Base-by-base conservation (phyloP, 2,113 vertebrate species). In the Hippopotamus amphibius region DNA sequence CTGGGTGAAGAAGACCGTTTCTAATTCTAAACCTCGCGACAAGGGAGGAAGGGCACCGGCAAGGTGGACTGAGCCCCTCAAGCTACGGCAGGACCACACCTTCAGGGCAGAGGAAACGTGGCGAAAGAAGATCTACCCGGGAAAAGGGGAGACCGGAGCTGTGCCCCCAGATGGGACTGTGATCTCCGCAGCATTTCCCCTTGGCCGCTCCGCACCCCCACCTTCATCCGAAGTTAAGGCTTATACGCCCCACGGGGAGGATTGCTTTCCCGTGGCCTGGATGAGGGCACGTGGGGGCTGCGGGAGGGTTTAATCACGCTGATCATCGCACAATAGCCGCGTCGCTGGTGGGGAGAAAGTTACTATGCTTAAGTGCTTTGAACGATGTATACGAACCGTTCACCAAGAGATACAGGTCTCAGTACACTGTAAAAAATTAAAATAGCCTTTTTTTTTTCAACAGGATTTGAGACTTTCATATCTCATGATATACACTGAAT, bases 281-380 rank as follows among this genome's bases (percentile, higher is more conserved):
- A 1, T 33, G 6, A 21, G 5, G 55, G 10, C 24, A 0, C 41
- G 2, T 7, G 53, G 37, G 55, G 46, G 16, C n/a, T 21, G 21
- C 5, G 0, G 17, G 11, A 19, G 46, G n/a, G 26, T 46, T 41
- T 7, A 26, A 17, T 30, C 74, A 65, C 43, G 14, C 22, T 0
- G 17, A 3, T 28, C n/a, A 46, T 3, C 3, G 4, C 16, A 48
- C 5, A 43, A 2, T 4, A 69, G 48, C 61, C 17, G 10, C 3
- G 7, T 13, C 4, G 3, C 1, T 1, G 1, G 7, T 11, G 48
- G 26, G 24, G 7, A 15, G 4, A 33, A 37, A 37, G 66, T 10
- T 3, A 0, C 79, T 1, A 10, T 1, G 41, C 50, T 28, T n/a
- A 17, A 2, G 11, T 30, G 61, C 37, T 9, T 12, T 5, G 46